phyloP scores from a whole-genome alignment of 37 sponge, comb jelly and placozoan genomes.

The Eunapius fragilis region DNA sequence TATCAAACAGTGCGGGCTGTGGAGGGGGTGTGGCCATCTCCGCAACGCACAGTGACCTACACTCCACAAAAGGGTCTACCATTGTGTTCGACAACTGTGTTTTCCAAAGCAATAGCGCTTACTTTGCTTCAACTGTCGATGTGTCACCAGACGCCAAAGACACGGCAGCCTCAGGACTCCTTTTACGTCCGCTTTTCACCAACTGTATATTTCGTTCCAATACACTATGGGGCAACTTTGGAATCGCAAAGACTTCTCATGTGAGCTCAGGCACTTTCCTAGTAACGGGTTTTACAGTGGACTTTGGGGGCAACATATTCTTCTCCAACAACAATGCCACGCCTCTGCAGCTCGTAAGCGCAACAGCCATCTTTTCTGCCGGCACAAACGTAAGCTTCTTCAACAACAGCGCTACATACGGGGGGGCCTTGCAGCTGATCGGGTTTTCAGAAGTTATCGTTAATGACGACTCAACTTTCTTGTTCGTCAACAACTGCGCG shows the following conservation, averaged over 20 bases:
- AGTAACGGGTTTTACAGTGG: conserved; percentile 3
- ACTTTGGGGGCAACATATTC: not conserved
- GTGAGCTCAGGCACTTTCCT: no score
- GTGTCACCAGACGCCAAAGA: no score
- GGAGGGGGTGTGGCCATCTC: conserved; percentile 7
- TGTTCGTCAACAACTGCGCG: conserved; percentile 1
- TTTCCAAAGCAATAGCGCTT: no score
- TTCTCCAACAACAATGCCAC: not conserved
- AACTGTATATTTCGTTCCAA: no score
- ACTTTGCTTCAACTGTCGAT: no score
- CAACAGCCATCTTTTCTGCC: not conserved
- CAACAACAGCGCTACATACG: not conserved
- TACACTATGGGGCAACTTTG: no score
- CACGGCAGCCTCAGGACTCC: no score
- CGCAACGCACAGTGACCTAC: not conserved
- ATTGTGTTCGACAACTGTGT: no score
- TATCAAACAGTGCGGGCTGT: not conserved
- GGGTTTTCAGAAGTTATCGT: conserved; percentile 2
- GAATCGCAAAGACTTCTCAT: no score
- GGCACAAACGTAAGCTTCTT: not conserved
- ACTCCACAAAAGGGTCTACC: no score
- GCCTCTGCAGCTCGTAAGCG: not conserved
- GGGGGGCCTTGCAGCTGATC: not conserved
- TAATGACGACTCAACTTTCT: not conserved
- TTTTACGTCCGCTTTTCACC: no score